Evolutionary conservation across 2,113 vertebrate genomes (phyloP), one percentile per base, ranked within the genome.

Genomic region (Eubucco bourcierii): DNA sequence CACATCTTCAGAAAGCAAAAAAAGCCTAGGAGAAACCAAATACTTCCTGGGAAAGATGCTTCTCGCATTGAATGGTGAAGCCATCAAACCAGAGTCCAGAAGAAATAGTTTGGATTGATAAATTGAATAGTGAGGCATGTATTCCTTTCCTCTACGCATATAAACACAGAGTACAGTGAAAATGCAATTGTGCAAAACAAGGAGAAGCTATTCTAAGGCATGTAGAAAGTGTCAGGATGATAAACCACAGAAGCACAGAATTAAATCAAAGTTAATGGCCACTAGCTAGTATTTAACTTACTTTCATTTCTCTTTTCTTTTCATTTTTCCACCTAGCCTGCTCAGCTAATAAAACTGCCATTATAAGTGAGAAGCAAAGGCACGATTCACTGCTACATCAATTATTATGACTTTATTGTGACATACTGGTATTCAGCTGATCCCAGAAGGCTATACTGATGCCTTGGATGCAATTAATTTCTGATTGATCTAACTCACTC

Each of bases 331-430:
- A 94, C 87, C 88, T 82, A 95, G 50, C 33, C 87, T 87, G 83
- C 64, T 95, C 24, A 2, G 85, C 76, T 96, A 95, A 96, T 94
- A 95, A 92, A 90, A 94, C 11, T 91, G 87, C 92, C 87, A 89
- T 94, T 93, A 25, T 73, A 84, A 95, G 83, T 61, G 74, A 95
- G 92, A 93, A 87, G 94, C 90, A 95, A 89, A 97, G 84, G 93
- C 85, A 82, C 29, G 1, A 92, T 84, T 97, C 91, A 94, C 93
- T 93, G 96, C 95, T 88, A 94, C 94, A 96, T 94, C 94, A 96
- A 85, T 96, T 96, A 96, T 93, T 93, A 97, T 91, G 95, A 95
- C 81, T 96, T 94, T 93, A 96, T 95, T 96, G 93, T 96, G 95
- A 95, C 96, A 95, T 77, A 95, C 59, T 89, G 85, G 79, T 80